These are phyloP conservation scores for Calephelis virginiensis DNA, from an alignment of 1,140 invertebrate genomes.

Conservation along the genomic window DNA sequence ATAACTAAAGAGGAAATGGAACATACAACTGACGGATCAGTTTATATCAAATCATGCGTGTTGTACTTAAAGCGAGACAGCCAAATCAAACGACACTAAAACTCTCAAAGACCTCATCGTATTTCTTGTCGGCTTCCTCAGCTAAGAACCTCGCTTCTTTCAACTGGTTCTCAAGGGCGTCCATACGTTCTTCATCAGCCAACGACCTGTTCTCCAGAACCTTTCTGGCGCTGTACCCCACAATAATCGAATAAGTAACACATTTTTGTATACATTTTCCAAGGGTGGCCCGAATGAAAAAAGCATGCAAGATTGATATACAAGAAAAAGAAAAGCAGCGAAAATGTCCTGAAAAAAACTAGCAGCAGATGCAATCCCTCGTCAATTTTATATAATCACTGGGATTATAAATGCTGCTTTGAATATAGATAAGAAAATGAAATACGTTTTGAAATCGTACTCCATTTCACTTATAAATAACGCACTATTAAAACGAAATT, in stretches of 20 bases:
- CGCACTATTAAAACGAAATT: not conserved
- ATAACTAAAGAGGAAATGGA: slow-evolving; percentile 4
- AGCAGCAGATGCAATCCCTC: slow-evolving; percentile 1
- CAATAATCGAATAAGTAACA: slow-evolving; percentile 50
- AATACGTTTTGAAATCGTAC: slow-evolving; percentile 1
- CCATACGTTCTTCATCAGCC: slow-evolving; percentile 99
- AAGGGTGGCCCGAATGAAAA: slow-evolving; percentile 65
- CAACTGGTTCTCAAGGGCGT: slow-evolving; percentile 98
- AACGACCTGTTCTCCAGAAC: slow-evolving; percentile 99
- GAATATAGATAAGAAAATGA: slow-evolving; percentile 8
- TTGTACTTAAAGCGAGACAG: slow-evolving; percentile 41
- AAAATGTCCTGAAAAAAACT: slow-evolving; percentile 32
- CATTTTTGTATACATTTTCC: slow-evolving; percentile 34
- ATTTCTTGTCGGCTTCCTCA: slow-evolving; percentile 99
- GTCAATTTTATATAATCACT: not conserved
- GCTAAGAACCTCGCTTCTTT: slow-evolving; percentile 99
- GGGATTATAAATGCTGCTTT: slow-evolving; percentile 7
- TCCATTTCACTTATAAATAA: not conserved
- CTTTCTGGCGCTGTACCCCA: slow-evolving; percentile 94
- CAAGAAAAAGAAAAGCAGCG: slow-evolving; percentile 57
- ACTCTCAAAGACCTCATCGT: slow-evolving; percentile 94
- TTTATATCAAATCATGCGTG: slow-evolving; percentile 26
- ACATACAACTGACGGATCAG: slow-evolving; percentile 16
- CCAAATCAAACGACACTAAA: slow-evolving; percentile 69
- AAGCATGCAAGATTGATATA: slow-evolving; percentile 64